These are phyloP conservation scores for Xenopus laevis DNA, from an alignment of 2,113 vertebrate species.

Conservation along the genomic window DNA sequence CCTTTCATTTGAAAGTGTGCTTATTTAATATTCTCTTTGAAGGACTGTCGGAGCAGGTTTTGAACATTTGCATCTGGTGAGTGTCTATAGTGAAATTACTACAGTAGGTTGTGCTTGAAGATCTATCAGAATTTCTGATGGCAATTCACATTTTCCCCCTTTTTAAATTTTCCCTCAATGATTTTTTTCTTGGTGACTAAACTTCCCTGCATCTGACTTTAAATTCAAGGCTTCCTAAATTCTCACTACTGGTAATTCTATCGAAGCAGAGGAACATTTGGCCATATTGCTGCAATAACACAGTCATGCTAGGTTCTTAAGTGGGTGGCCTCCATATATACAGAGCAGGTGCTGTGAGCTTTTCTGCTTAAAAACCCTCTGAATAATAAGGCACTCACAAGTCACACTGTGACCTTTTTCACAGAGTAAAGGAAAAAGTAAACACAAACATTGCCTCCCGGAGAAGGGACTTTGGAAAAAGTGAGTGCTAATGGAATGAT, in stretches of 20 bases:
- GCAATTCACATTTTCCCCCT: not conserved
- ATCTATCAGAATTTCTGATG: too few species aligned
- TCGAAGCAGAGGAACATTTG: slow-evolving; percentile 6
- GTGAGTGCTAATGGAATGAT: slow-evolving; percentile 42
- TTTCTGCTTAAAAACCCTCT: slow-evolving; percentile 1
- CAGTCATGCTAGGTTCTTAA: not conserved
- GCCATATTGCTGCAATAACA: slow-evolving; percentile 13
- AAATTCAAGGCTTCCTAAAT: not conserved
- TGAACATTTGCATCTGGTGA: too few species aligned
- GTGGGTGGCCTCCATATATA: not conserved
- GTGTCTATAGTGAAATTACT: too few species aligned
- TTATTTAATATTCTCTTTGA: too few species aligned
- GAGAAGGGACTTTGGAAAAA: slow-evolving; percentile 48
- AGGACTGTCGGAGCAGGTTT: too few species aligned
- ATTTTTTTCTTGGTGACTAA: not conserved
- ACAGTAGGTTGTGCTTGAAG: too few species aligned
- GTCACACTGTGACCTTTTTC: slow-evolving; percentile 33
- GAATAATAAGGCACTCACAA: slow-evolving; percentile 3
- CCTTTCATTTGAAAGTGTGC: too few species aligned
- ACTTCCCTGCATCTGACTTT: not conserved
- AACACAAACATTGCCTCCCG: slow-evolving; percentile 47
- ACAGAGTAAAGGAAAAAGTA: slow-evolving; percentile 41
- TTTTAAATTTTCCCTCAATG: not conserved
- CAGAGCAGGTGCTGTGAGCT: not conserved
- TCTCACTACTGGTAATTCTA: slow-evolving; percentile 15